Evolutionary conservation across 30 jellyfish, hydroid and myxozoan species (phyloP).

Genomic region (Mastigias papua): DNA sequence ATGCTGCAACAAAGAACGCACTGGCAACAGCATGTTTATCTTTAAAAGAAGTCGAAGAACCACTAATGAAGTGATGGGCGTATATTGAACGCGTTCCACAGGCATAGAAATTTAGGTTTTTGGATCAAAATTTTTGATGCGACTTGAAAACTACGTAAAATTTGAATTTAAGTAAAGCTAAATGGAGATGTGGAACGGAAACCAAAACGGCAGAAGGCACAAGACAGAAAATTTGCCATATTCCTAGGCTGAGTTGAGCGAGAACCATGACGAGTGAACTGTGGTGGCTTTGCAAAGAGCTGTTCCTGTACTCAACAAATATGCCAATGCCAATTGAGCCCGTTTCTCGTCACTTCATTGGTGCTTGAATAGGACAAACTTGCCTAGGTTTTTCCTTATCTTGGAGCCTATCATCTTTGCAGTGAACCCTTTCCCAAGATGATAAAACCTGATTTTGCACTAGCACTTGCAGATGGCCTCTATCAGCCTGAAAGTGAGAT

Average conservation of each 20-base stretch:
- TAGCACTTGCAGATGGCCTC: conserved; percentile 41
- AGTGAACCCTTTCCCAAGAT: conserved; percentile 43
- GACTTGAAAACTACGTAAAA: not conserved
- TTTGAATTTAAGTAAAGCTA: too few species aligned
- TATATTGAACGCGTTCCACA: not conserved
- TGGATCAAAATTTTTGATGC: not conserved
- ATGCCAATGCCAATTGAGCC: not conserved
- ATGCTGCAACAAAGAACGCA: not conserved
- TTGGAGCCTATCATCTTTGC: conserved; percentile 12
- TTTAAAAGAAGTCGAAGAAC: not conserved
- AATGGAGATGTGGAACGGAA: too few species aligned
- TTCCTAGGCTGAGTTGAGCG: not conserved
- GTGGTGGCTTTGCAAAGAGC: conserved; percentile 34
- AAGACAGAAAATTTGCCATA: not conserved
- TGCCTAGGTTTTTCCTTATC: conserved; percentile 32
- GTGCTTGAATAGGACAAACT: conserved; percentile 54
- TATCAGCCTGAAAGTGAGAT: conserved; percentile 40
- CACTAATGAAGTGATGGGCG: not conserved
- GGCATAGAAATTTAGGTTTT: not conserved
- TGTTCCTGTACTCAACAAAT: not conserved
- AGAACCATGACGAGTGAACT: not conserved
- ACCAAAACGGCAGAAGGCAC: too few species aligned
- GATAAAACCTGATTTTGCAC: conserved; percentile 51
- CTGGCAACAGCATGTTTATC: not conserved
- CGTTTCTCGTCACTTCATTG: conserved; percentile 3